A percentile compares a stretch with the other conserved stretches of the same genome.
Evolutionary conservation across 2,113 vertebrate genomes (phyloP).

Genomic region (rabbit (Oryctolagus cuniculus)): DNA sequence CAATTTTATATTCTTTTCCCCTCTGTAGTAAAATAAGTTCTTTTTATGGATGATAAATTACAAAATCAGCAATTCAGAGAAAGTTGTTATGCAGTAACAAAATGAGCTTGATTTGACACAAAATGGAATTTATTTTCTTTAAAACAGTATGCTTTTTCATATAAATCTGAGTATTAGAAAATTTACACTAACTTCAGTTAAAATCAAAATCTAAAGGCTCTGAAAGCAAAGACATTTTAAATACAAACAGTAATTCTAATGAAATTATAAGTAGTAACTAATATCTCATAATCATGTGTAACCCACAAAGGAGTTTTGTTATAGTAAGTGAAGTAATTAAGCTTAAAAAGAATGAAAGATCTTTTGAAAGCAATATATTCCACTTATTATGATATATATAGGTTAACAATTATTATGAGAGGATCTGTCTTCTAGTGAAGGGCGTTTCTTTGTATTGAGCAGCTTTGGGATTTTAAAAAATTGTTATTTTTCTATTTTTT

Average conservation of each 20-base stretch:
- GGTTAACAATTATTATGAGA: neutral
- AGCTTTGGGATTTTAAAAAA: neutral
- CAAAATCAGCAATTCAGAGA: slow-evolving; percentile 41
- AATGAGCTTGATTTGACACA: slow-evolving; percentile 53
- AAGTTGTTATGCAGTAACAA: slow-evolving; percentile 51
- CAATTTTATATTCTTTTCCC: slow-evolving; percentile 15
- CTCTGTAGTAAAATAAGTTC: slow-evolving; percentile 39
- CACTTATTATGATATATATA: neutral
- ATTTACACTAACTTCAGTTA: neutral
- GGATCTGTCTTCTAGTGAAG: neutral
- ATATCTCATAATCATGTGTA: neutral
- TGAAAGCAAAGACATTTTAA: slow-evolving; percentile 34
- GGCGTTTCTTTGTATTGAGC: slow-evolving; percentile 14
- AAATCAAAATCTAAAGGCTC: neutral
- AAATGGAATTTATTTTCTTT: slow-evolving; percentile 32
- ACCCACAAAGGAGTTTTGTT: neutral
- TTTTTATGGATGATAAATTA: slow-evolving; percentile 52
- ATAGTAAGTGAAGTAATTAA: neutral
- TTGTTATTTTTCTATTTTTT: no score
- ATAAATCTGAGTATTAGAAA: slow-evolving; percentile 36
- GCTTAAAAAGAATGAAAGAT: neutral
- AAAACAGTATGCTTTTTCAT: slow-evolving; percentile 30
- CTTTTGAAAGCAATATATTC: slow-evolving; percentile 3
- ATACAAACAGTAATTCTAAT: neutral
- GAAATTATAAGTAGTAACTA: neutral